Conservation (phyloP, 1,140 invertebrate genomes). For the Neoseiulus cucumeris region DNA sequence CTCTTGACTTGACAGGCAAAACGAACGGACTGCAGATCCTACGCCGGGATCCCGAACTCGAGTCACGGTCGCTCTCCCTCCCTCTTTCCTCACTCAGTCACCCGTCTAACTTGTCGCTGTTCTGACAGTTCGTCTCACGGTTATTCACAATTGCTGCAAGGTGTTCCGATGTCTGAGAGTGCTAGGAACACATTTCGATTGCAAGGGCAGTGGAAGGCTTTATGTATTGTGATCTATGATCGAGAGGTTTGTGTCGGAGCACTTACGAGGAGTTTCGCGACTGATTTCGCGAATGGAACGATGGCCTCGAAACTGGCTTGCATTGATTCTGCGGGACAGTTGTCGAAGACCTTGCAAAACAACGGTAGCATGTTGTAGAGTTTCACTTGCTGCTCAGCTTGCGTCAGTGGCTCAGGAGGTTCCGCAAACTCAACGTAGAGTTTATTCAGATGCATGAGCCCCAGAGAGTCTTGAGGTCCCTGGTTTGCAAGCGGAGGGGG, state of each 20-base stretch:
- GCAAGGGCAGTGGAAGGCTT: too few species aligned
- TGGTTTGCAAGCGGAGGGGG: slow-evolving; percentile 16
- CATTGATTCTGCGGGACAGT: slow-evolving; percentile 21
- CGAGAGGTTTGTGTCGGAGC: slow-evolving; percentile 2
- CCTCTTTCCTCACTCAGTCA: too few species aligned
- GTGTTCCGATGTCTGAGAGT: too few species aligned
- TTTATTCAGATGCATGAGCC: slow-evolving; percentile 85
- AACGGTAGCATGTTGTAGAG: slow-evolving; percentile 93
- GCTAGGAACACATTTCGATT: too few species aligned
- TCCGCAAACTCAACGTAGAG: slow-evolving; percentile 82
- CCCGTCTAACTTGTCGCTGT: too few species aligned
- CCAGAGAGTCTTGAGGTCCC: slow-evolving; percentile 33
- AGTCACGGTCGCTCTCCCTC: too few species aligned
- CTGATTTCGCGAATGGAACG: slow-evolving; percentile 18
- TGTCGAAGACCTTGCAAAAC: slow-evolving; percentile 69
- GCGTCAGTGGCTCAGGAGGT: slow-evolving; percentile 52
- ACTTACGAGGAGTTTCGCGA: slow-evolving; percentile 22
- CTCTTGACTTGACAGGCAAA: too few species aligned
- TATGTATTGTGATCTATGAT: too few species aligned
- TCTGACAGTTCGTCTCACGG: too few species aligned
- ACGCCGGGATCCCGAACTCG: too few species aligned
- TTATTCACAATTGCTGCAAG: too few species aligned
- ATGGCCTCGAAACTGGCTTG: slow-evolving; percentile 24
- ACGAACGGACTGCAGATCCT: too few species aligned
- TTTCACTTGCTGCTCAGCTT: slow-evolving; percentile 71